Evolutionary conservation across 1,140 invertebrate genomes (phyloP), one percentile per base, ranked within the genome.

Genomic region (Bombyx mandarina): DNA sequence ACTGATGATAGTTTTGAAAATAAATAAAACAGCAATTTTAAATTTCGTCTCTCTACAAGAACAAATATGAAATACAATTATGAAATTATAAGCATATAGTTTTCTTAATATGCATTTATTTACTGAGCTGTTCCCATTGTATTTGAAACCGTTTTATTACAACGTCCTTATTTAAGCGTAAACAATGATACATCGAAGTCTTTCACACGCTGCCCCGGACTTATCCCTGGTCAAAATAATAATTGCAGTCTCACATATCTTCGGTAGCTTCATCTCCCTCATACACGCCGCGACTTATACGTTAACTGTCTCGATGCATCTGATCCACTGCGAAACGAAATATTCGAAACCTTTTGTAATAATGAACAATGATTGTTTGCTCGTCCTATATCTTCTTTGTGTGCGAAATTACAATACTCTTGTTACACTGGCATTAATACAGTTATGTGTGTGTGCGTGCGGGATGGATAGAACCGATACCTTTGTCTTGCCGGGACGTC

Each of bases 291-390:
- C 61, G 69, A 72, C 74, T 73, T 72, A 75, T 73, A 79, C 74
- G 67, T 78, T 71, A 71, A 76, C 71, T 77, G 68, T 69, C 71
- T 69, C 61, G 72, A 77, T 75, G 73, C 77, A 79, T 86, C 81
- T 84, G 82, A 87, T 85, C 75, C 75, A 75, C 79, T 78, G 77
- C 79, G 80, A 87, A 86, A 80, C 79, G 77, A 79, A 85, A 84
- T 80, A 84, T 84, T 80, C 76, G 71, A 84, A 81, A 84, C 73
- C 84, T 83, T 85, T 87, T 87, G 82, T 87, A 82, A 82, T 83
- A 87, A 87, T 87, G 79, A 84, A 84, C 79, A 85, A 84, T 85
- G 79, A 85, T 87, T 87, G 84, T 87, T 87, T 84, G 84, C 79
- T 73, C 81, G 79, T 79, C 71, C 81, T 81, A 71, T 83, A 78